Evolutionary conservation across 2,888 invertebrate species (phyloP), one percentile per base, ranked within the genome.

Genomic region (Caenorhabditis panamensis): DNA sequence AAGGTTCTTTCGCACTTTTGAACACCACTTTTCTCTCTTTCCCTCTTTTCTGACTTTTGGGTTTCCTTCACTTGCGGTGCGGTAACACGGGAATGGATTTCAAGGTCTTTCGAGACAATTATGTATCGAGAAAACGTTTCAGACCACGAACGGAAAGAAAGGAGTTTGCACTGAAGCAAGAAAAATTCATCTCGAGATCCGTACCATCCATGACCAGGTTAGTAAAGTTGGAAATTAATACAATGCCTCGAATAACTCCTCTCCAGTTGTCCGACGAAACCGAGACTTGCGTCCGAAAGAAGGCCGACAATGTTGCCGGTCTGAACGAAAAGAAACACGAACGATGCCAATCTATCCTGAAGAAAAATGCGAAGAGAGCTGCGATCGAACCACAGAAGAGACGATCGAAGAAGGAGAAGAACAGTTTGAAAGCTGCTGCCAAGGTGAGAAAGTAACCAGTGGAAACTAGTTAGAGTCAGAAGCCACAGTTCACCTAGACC

Each of bases 301-400:
- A 53, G 44, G 66, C 76, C 11, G 76, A 67, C 49, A 56, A 49
- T 28, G 76, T 66, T 22, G 47, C 47, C 11, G 76, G 72, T 37
- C 13, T 81, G 22, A 76, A 56, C 58, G 72, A 76, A 31, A 81
- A 81, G 66, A 81, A 81, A 47, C 26, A 72, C 67, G 81, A 81
- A 37, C 36, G 81, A 72, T 81, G 81, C 36, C 72, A 72, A 28
- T 56, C 67, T 49, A 81, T 81, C 58, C 68, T 81, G 36, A 81
- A 81, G 63, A 81, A 81, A 47, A 81, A 81, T 28, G 81, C 81
- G 16, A 81, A 81, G 20, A 37, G 76, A 63, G 76, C 81, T 13
- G 62, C 76, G 4, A 72, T 76, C 51, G 81, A 81, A 64, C 81
- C 81, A 36, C 81, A 81, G 49, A 81, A 81, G 56, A 69, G 81